Evolutionary conservation across 2,113 vertebrate genomes (phyloP).

Genomic region (Gavia stellata): DNA sequence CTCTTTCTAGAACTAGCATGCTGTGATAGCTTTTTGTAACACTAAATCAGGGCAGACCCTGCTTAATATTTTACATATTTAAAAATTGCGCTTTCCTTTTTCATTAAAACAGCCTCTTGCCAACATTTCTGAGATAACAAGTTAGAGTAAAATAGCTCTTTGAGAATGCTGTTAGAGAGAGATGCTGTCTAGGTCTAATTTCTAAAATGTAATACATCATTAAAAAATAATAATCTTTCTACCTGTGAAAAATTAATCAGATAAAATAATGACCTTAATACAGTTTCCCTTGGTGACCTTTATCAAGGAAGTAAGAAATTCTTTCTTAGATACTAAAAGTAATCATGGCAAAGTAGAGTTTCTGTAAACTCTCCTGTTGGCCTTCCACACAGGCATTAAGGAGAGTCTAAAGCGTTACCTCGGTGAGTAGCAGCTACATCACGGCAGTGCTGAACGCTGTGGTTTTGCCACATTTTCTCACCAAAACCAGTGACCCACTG

Average conservation of each 20-base stretch:
- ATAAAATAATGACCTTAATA: not conserved
- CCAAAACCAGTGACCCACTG: not conserved
- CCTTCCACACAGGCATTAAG: not conserved
- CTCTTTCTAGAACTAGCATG: not conserved
- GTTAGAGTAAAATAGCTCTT: not conserved
- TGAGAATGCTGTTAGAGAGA: not conserved
- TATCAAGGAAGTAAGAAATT: not conserved
- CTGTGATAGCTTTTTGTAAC: not conserved
- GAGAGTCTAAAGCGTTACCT: not conserved
- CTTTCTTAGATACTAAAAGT: not conserved
- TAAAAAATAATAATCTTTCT: not conserved
- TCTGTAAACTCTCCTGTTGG: not conserved
- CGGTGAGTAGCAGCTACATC: not conserved
- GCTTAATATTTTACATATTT: not conserved
- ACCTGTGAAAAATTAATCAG: conserved; percentile 13
- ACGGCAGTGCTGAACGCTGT: not conserved
- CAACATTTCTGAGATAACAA: not conserved
- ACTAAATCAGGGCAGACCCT: not conserved
- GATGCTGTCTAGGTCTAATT: not conserved
- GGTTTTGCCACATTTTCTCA: not conserved
- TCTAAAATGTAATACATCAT: not conserved
- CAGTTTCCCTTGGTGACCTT: not conserved
- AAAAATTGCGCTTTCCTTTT: not conserved
- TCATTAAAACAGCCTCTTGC: not conserved
- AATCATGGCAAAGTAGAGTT: not conserved